phyloP scores from a whole-genome alignment of 2,888 invertebrate species.

The Apodemia zela region DNA sequence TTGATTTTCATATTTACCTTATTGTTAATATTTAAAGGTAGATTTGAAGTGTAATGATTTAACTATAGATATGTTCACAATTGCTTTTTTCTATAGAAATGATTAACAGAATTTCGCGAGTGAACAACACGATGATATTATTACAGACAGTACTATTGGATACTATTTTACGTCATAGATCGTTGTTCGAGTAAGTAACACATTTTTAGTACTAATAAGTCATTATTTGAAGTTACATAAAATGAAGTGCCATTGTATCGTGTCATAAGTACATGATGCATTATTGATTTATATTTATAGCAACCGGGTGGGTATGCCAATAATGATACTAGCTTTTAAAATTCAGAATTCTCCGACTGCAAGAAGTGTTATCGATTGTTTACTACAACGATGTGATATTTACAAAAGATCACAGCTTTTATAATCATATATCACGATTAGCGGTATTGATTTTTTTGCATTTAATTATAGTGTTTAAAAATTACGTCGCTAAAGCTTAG shows the following conservation, averaged over 20 bases:
- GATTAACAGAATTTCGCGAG: too few relatives aligned
- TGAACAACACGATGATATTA: too few relatives aligned
- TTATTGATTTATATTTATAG: neutral
- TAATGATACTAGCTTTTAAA: neutral
- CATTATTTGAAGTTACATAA: neutral
- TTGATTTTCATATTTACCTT: neutral
- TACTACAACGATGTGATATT: conserved; percentile 31
- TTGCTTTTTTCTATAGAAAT: too few relatives aligned
- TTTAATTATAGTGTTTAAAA: conserved; percentile 15
- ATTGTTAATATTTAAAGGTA: too few relatives aligned
- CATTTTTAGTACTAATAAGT: too few relatives aligned
- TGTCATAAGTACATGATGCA: conserved; percentile 11
- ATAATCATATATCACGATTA: neutral
- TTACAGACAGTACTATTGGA: too few relatives aligned
- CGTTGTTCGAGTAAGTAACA: too few relatives aligned
- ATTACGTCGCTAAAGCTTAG: conserved; percentile 16
- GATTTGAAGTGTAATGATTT: too few relatives aligned
- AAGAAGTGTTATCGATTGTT: conserved; percentile 17
- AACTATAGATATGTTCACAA: too few relatives aligned
- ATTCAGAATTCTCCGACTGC: conserved; percentile 3
- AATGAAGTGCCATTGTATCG: conserved; percentile 1
- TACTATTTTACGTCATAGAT: too few relatives aligned
- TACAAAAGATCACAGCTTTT: conserved; percentile 17
- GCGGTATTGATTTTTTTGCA: conserved; percentile 17
- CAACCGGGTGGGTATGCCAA: neutral